A percentile compares a stretch with the other conserved stretches of the same genome.
Conservation (phyloP, 1,140 invertebrate species). For the Steinernema khuongi region DNA sequence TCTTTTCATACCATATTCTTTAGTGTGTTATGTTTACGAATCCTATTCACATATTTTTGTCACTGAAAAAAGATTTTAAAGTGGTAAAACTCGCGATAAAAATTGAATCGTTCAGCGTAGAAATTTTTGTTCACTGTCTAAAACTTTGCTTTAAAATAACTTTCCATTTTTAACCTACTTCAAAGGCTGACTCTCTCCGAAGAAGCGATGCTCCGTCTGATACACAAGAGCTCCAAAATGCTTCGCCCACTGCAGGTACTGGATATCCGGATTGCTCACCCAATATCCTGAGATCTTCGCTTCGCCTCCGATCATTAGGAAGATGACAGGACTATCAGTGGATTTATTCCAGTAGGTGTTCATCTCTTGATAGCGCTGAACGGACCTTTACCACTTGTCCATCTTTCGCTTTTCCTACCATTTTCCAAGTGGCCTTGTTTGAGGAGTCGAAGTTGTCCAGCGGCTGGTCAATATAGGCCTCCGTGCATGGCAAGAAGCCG, state of each 20-base stretch:
- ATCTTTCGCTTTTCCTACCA: not conserved
- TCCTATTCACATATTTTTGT: no score
- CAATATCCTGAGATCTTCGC: not conserved
- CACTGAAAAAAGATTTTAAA: not conserved
- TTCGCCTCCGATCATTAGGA: not conserved
- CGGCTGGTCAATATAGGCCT: not conserved
- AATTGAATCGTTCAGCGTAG: no score
- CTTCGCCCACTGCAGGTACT: slow-evolving; percentile 72
- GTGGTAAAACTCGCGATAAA: no score
- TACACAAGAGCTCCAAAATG: slow-evolving; percentile 75
- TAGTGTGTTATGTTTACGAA: no score
- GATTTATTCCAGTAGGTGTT: not conserved
- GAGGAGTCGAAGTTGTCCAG: not conserved
- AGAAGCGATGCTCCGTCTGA: slow-evolving; percentile 82
- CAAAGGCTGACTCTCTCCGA: slow-evolving; percentile 84
- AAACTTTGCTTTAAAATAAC: not conserved
- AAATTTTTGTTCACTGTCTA: no score
- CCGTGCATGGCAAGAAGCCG: not conserved
- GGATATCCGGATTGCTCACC: slow-evolving; percentile 3
- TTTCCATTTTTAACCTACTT: slow-evolving; percentile 18
- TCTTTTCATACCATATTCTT: slow-evolving; percentile 20
- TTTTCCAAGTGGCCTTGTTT: not conserved
- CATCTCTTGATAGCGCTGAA: slow-evolving; percentile 1
- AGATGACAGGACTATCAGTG: not conserved
- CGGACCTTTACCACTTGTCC: not conserved